Evolutionary conservation across 1,140 invertebrate genomes (phyloP), one percentile per base, ranked within the genome.

Genomic region (Hyposmocoma kahamanoa): DNA sequence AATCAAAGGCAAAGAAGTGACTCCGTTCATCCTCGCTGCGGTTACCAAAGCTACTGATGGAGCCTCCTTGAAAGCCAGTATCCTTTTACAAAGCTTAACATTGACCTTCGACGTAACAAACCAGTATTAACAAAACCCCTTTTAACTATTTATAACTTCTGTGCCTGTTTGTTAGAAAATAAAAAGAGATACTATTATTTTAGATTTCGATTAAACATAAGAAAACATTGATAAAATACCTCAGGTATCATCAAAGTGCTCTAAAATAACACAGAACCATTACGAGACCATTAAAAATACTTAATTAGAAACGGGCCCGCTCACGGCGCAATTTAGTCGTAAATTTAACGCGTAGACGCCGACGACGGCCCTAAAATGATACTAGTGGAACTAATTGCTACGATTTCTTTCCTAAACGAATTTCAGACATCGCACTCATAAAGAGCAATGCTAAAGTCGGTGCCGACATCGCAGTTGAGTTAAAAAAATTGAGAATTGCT

Each of bases 371-470:
- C 58, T 53, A 56, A 70, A 72, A 67, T 62, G 65, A 72, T 63
- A n/a, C n/a, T n/a, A 65, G 55, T 63, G 51, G 63, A 65, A 46
- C 62, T 72, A 67, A 77, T 78, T 76, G 60, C 50, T 46, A 63
- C 59, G 71, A 72, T 74, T 67, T 69, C 53, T 75, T 70, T 64
- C 69, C 63, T 82, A 63, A 85, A 75, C 62, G 59, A 59, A 51
- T 45, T 43, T 30, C 75, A 93, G 96, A 98, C 87, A 93, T 97
- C 68, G 94, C 92, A 2, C 87, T 99, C 20, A 92, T 99, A 62
- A 92, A 96, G 87, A 97, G 98, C 83, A 99, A 99, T 87, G 97
- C 96, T 1, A 86, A 75, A 54, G 89, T 97, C 42, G 97, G 94
- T 13, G 92, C 94, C 43, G 82, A 94, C 81, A 95, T 99, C 64